Base-by-base conservation (phyloP, 1,140 invertebrate species). In the Augochlora pura region DNA sequence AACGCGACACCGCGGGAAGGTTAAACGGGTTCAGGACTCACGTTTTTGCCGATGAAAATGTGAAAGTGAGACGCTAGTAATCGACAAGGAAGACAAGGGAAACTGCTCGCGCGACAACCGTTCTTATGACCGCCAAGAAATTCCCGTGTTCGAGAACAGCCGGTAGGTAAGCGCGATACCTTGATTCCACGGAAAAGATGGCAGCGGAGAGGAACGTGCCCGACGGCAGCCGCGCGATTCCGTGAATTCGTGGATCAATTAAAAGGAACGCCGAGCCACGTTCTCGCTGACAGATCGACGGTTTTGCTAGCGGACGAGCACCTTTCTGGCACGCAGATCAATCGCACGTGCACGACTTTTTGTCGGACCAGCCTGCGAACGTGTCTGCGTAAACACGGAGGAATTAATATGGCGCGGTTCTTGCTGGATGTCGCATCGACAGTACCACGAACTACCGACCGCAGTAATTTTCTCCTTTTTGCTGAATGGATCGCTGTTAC, bases 371-470 rank as follows among this genome's bases (percentile, higher is more conserved):
- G 39, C 46, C 59, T 23, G 64, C 68, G 60, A 39, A 65, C 76
- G 46, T 23, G 49, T n/a, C 32, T 18, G 18, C 5, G 65, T 69
- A 76, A 68, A 67, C 49, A n/a, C 54, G 21, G 9, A 49, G 54
- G 76, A 72, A 77, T 77, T 77, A 71, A 77, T 77, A 77, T 77
- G 60, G 76, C 23, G 21, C 12, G 52, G 18, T 78, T 78, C 76
- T 78, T 77, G 76, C 46, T 25, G 46, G 2, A 21, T 32, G 75
- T 71, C 67, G 57, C n/a, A 38, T 42, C 27, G 64, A 70, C 68
- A 52, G 21, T 62, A 62, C 60, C 23, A 23, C 46, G 23, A 78
- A 78, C 68, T 25, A 64, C 23, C 16, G 16, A 10, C 49, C 16
- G 0, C 16, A 1, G 14, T 52, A 39, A 71, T 64, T 77, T 46